A percentile compares a stretch with the other conserved stretches of the same genome.
Conservation (phyloP, 2,113 vertebrate species). For the Eupsittula cactorum region DNA sequence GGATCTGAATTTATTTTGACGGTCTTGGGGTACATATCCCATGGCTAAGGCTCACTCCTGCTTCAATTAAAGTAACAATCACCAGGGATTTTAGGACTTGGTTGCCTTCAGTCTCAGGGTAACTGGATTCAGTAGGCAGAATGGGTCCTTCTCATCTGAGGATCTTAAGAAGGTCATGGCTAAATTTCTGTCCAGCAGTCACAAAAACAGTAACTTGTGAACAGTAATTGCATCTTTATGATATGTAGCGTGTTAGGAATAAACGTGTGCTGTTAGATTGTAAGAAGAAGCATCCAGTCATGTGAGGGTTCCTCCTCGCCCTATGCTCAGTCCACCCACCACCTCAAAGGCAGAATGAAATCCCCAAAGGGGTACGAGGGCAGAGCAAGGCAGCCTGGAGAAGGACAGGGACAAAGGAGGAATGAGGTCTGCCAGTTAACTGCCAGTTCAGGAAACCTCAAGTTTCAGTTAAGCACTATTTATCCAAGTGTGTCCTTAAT, state of each 20-base stretch:
- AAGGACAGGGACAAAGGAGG: neutral
- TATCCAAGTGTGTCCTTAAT: neutral
- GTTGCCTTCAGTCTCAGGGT: neutral
- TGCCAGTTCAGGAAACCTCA: neutral
- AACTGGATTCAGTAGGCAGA: neutral
- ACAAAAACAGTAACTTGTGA: neutral
- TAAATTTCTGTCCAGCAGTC: neutral
- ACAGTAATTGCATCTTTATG: neutral
- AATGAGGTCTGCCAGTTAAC: neutral
- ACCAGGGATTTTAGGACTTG: neutral
- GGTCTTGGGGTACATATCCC: neutral
- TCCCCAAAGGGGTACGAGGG: neutral
- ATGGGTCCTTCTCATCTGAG: neutral
- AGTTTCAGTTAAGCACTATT: fast-evolving
- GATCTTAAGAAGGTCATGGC: neutral
- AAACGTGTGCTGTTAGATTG: neutral
- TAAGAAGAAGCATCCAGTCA: neutral
- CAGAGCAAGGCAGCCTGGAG: neutral
- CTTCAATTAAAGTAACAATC: neutral
- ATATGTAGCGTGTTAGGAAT: neutral
- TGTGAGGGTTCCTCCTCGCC: neutral
- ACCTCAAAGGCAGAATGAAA: neutral
- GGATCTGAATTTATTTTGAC: neutral
- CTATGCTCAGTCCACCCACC: fast-evolving
- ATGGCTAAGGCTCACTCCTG: neutral